Evolutionary conservation across 2,113 vertebrate species (phyloP), one percentile per base, ranked within the genome.

Genomic region (Bubalus kerabau): DNA sequence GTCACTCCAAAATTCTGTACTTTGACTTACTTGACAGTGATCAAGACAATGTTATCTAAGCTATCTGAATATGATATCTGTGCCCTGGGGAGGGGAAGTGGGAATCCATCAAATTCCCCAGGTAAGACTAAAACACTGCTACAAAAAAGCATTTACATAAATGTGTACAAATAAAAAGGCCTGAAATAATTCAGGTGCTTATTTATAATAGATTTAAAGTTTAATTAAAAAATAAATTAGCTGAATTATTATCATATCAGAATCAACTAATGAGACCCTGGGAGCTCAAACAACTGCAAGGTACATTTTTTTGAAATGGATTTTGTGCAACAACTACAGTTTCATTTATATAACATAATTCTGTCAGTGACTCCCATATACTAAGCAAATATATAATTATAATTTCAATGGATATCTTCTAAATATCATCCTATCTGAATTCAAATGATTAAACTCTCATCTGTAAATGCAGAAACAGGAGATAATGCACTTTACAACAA

Each of bases 1-100:
- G 57, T 76, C 91, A 92, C 89, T 97, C 80, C 56, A 93, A 96
- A 96, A 95, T 78, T 82, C 54, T 16, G 80, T 12, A 96, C 74
- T 94, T 67, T 85, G 84, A 97, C 88, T 94, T 94, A 59, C 81
- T 15, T 96, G 94, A 95, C 90, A 97, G 91, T 91, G 89, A 98
- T 87, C 82, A 93, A 92, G 36, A 94, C 60, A 97, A 81, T 60
- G 80, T 80, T 87, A 86, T n/a, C 80, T 88, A 80, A 90, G 92
- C 60, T 90, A 56, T 40, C 60, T 94, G 91, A 98, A 93, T 91
- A 97, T 56, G 24, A 60, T 54, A 36, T 26, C 43, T 46, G 6
- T 93, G 30, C 54, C 67, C 1, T 76, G 62, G 78, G 92, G 92
- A 84, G 60, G 14, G 14, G 30, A 85, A 71, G 50, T 28, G 19